Conservation (phyloP, 2,113 vertebrate species). For the Syngnathus typhle region DNA sequence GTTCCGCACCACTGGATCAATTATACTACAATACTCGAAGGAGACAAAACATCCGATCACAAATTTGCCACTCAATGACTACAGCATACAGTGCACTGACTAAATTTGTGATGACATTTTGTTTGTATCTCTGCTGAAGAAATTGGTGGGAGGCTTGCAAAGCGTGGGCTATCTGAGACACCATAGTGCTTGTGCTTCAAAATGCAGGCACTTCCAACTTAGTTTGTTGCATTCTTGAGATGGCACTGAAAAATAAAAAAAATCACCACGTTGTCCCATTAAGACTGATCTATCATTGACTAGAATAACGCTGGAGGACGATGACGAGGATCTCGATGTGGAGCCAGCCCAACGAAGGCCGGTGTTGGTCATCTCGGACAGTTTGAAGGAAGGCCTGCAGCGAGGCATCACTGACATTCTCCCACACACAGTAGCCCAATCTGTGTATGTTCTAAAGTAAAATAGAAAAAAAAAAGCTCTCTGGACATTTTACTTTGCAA, state of each 20-base stretch:
- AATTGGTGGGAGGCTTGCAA: no score
- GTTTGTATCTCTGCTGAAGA: no score
- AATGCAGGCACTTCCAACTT: no score
- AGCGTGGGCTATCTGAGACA: no score
- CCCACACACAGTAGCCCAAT: slow-evolving; percentile 73
- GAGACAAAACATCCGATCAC: no score
- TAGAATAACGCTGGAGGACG: slow-evolving; percentile 75
- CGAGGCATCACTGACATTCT: slow-evolving; percentile 73
- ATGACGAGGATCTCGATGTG: slow-evolving; percentile 70
- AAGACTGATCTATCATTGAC: slow-evolving; percentile 49
- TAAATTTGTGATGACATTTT: no score
- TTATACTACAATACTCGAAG: not conserved
- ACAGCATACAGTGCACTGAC: no score
- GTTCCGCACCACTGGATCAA: not conserved
- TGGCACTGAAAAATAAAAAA: no score
- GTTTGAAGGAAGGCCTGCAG: slow-evolving; percentile 72
- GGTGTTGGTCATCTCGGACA: slow-evolving; percentile 74
- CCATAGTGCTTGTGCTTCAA: no score
- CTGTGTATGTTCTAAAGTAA: slow-evolving; percentile 65
- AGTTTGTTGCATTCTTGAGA: no score
- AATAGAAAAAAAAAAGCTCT: not conserved
- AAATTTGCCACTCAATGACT: no score
- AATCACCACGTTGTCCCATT: no score
- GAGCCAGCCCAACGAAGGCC: slow-evolving; percentile 66
- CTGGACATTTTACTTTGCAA: not conserved